Evolutionary conservation across 2,888 invertebrate species (phyloP), one percentile per base, ranked within the genome.

Genomic region (Dicyrtoma fusca): DNA sequence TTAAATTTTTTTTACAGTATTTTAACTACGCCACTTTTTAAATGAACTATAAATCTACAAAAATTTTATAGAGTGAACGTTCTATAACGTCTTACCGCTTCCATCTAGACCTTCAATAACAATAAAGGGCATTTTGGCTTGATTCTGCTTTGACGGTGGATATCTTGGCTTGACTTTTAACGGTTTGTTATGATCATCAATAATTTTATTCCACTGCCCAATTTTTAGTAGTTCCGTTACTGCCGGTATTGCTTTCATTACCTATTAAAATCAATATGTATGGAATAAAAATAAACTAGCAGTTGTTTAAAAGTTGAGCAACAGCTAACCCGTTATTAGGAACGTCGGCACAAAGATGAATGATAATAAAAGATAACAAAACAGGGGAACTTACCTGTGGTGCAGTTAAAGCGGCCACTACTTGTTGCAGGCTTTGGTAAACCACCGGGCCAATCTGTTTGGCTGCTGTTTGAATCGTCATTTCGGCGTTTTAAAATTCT

Each of bases 81-180:
- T 14, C 5, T 14, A 4, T 49, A 44, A 45, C 13, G 26, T 65
- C 51, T 74, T 81, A 85, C 86, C 85, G 77, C 83, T 83, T 17
- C 85, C 85, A 82, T 86, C 85, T 8, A 86, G 81, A 1, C 86
- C 86, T 82, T 86, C 86, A 19, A 86, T 78, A 5, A 85, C 83
- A 66, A 86, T 83, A 45, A 85, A 82, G 1, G 85, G 84, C 74
- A 77, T 74, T 77, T 84, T 81, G 65, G 80, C 81, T 74, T 82
- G 82, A 21, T 74, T 71, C 0, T 78, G 75, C 11, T 74, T 75
- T 14, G 77, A 34, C 1, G 75, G 77, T 42, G 66, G 53, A 42
- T 61, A n/a, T 44, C 72, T 66, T 13, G 79, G 80, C 6, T 71
- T 17, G 17, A 71, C 66, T 21, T 51, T 26, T 11, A 68, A 21